phyloP scores from a whole-genome alignment of 2,888 invertebrate species.

The Polydrusus tereticollis region DNA sequence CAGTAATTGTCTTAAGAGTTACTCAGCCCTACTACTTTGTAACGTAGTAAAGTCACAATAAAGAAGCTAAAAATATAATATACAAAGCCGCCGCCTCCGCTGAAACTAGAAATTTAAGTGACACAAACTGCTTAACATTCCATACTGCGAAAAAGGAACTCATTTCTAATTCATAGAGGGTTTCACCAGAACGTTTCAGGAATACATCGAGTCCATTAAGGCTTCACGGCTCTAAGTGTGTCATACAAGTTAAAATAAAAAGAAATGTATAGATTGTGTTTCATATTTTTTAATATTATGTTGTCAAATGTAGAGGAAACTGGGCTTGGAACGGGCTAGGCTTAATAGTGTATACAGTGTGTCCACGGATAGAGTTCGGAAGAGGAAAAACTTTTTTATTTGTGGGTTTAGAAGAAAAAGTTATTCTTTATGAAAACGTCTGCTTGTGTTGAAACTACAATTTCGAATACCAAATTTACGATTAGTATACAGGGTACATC shows the following conservation, averaged over 20 bases:
- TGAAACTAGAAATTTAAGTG: constrained; percentile 12
- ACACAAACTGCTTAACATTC: constrained; percentile 16
- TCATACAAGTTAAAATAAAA: constrained; percentile 10
- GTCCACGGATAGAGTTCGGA: too few species aligned
- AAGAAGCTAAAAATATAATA: constrained; percentile 8
- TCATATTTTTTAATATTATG: too few species aligned
- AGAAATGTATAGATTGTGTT: neutral
- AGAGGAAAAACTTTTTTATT: too few species aligned
- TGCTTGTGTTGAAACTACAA: too few species aligned
- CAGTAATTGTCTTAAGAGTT: too few species aligned
- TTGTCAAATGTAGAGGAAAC: too few species aligned
- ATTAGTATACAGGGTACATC: too few species aligned
- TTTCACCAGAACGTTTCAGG: constrained; percentile 40
- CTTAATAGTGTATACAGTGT: too few species aligned
- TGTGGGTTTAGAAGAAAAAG: too few species aligned
- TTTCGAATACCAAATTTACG: too few species aligned
- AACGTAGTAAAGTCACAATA: neutral
- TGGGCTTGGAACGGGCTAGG: too few species aligned
- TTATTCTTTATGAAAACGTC: too few species aligned
- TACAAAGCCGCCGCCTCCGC: neutral
- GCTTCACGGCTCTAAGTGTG: constrained; percentile 10
- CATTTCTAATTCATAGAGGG: constrained; percentile 49
- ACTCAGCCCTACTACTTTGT: neutral
- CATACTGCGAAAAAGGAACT: constrained; percentile 34
- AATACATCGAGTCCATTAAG: constrained; percentile 34